phyloP scores from a whole-genome alignment of 2,888 invertebrate species.

The Zaprionus bogoriensis region DNA sequence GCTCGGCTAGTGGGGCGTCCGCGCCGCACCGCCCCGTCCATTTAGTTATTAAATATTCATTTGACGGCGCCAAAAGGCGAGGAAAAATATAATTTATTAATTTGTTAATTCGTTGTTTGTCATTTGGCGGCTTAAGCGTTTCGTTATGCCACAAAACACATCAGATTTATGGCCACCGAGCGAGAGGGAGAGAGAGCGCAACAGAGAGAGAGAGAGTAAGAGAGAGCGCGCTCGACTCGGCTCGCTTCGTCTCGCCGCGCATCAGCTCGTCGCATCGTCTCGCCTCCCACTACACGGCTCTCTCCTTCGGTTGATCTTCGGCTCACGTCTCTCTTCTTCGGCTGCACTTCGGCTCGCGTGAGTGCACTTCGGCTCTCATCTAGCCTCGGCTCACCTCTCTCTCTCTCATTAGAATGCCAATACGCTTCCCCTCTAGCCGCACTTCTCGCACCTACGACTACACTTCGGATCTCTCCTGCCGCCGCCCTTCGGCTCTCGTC shows the following conservation, averaged over 20 bases:
- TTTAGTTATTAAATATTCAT: slow-evolving; percentile 53
- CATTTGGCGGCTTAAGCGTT: slow-evolving; percentile 78
- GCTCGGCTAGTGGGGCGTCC: slow-evolving; percentile 1
- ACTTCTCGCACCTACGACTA: too few species aligned
- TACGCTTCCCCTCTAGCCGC: too few species aligned
- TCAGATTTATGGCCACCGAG: slow-evolving; percentile 64
- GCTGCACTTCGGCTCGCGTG: too few species aligned
- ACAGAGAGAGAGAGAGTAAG: slow-evolving; percentile 1
- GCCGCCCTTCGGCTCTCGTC: too few species aligned
- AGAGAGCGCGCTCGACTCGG: slow-evolving; percentile 14
- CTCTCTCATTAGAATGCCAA: too few species aligned
- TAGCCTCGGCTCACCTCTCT: too few species aligned
- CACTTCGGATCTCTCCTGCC: too few species aligned
- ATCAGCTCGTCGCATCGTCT: slow-evolving; percentile 17
- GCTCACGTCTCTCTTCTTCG: too few species aligned
- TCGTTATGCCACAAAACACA: slow-evolving; percentile 76
- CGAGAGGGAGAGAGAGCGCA: slow-evolving; percentile 25
- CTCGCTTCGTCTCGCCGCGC: slow-evolving; percentile 6
- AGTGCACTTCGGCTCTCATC: too few species aligned
- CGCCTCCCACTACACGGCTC: too few species aligned
- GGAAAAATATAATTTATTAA: slow-evolving; percentile 74
- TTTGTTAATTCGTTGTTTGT: slow-evolving; percentile 78
- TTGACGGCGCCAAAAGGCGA: slow-evolving; percentile 55
- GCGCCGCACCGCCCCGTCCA: slow-evolving; percentile 30
- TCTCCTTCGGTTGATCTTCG: too few species aligned